Evolutionary conservation across 2,888 invertebrate genomes (phyloP).

Genomic region (Xestia c-nigrum): DNA sequence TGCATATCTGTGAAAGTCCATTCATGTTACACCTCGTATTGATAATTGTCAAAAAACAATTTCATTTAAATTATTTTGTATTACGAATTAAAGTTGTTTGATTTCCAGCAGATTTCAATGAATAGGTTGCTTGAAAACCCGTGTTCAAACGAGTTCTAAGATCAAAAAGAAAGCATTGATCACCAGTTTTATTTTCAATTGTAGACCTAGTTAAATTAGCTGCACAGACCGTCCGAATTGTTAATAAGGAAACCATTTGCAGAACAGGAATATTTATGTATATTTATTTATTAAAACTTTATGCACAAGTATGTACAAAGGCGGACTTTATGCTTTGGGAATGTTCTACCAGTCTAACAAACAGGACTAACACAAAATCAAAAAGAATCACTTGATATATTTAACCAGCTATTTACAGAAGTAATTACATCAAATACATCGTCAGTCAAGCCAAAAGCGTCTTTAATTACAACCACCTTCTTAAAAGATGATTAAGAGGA

Average conservation of each 20-base stretch:
- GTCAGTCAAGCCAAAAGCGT: conserved; percentile 1
- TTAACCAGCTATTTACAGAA: conserved; percentile 2
- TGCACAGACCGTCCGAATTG: too few species aligned
- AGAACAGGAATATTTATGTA: too few species aligned
- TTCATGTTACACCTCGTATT: neutral
- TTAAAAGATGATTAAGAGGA: conserved; percentile 29
- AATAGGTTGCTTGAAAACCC: neutral
- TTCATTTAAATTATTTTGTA: neutral
- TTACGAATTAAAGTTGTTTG: neutral
- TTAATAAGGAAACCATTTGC: too few species aligned
- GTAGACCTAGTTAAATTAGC: too few species aligned
- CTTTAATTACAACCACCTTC: conserved; percentile 17
- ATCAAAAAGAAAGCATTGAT: too few species aligned
- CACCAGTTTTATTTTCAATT: too few species aligned
- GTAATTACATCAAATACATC: neutral
- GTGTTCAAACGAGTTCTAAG: too few species aligned
- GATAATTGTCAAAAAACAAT: neutral
- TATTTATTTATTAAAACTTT: too few species aligned
- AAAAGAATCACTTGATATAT: neutral
- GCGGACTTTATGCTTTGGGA: too few species aligned
- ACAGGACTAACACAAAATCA: neutral
- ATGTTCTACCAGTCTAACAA: too few species aligned
- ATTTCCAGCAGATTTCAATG: neutral
- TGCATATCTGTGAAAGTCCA: neutral
- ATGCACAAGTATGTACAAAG: too few species aligned